Conservation (phyloP, 2,113 vertebrate genomes). For the Trochalopteron elliotii region DNA sequence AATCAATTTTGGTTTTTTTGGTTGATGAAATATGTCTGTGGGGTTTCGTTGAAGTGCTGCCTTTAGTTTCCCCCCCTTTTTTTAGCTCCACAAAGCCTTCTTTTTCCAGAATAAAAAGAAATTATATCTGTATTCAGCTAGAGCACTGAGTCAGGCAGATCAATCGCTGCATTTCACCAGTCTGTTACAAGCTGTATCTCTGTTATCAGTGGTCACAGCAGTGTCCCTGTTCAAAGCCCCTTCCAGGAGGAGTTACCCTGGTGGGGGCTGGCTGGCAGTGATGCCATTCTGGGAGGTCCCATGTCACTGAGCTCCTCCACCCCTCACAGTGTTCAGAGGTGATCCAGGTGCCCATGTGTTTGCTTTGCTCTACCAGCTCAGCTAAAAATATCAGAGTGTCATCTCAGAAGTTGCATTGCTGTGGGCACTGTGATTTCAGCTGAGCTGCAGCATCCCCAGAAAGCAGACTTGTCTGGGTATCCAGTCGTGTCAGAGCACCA, state of each 20-base stretch:
- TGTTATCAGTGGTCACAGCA: not conserved
- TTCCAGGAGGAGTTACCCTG: not conserved
- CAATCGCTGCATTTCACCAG: not conserved
- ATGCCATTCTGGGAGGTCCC: accelerated
- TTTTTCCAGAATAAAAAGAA: not conserved
- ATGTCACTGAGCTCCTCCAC: not conserved
- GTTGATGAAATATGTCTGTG: not conserved
- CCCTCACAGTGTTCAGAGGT: accelerated
- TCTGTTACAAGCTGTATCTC: not conserved
- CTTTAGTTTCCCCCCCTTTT: not conserved
- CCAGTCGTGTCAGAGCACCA: not conserved
- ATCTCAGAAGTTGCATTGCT: not conserved
- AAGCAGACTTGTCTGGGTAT: not conserved
- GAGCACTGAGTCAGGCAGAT: not conserved
- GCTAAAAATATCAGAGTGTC: not conserved
- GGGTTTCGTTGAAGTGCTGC: not conserved
- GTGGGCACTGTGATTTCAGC: not conserved
- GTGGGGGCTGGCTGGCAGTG: not conserved
- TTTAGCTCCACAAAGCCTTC: not conserved
- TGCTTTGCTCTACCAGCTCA: not conserved
- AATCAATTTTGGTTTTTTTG: not conserved
- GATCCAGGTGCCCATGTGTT: not conserved
- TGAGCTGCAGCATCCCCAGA: not conserved
- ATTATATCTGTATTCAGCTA: not conserved
- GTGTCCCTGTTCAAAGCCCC: not conserved